Evolutionary conservation across 92 coral and sea anemone species (phyloP).

Genomic region (Palythoa heliodiscus): DNA sequence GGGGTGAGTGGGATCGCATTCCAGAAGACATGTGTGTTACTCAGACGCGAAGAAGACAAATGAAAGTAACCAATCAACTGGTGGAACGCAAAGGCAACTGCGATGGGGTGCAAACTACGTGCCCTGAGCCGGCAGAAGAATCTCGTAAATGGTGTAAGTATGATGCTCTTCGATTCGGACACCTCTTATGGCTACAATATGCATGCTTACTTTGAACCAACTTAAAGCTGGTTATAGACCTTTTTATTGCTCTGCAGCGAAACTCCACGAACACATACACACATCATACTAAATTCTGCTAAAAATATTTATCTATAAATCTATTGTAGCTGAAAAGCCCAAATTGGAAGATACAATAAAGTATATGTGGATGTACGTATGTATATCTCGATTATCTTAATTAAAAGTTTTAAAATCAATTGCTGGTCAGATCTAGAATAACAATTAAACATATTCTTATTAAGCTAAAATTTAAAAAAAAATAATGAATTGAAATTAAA

Average conservation of each 20-base stretch:
- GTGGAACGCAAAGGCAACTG: slow-evolving; percentile 58
- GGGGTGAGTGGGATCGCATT: slow-evolving; percentile 80
- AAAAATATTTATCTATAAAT: no score
- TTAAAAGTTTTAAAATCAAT: no score
- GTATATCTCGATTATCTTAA: no score
- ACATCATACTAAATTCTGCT: background rate
- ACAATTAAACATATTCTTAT: no score
- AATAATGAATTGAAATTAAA: no score
- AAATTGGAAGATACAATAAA: no score
- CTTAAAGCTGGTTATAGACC: background rate
- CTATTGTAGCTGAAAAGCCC: no score
- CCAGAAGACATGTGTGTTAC: slow-evolving; percentile 73
- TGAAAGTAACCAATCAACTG: slow-evolving; percentile 30
- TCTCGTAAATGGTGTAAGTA: slow-evolving; percentile 79
- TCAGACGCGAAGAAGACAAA: slow-evolving; percentile 67
- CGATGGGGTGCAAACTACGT: slow-evolving; percentile 65
- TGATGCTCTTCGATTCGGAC: background rate
- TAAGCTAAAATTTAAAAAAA: no score
- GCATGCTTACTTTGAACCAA: background rate
- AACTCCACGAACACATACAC: no score
- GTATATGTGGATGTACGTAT: no score
- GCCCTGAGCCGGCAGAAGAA: slow-evolving; percentile 57
- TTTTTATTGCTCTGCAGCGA: background rate
- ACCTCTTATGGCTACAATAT: background rate
- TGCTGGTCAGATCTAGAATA: no score